phyloP scores from a whole-genome alignment of 1,140 invertebrate genomes.

The Drosophila mayri region DNA sequence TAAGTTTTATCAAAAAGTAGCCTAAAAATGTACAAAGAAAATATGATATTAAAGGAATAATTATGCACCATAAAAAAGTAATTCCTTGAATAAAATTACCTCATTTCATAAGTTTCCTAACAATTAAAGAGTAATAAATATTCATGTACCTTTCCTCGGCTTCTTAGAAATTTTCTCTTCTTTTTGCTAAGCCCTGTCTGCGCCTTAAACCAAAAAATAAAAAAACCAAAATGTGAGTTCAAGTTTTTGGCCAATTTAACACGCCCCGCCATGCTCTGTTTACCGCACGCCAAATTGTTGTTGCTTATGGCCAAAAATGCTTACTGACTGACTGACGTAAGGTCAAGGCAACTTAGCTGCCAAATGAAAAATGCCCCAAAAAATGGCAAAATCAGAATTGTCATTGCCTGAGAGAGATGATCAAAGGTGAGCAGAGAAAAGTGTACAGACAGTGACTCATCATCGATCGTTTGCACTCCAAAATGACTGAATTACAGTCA shows the following conservation, averaged over 20 bases:
- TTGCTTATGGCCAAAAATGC: slow-evolving; percentile 19
- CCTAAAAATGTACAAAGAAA: background rate
- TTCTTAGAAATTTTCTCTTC: slow-evolving; percentile 2
- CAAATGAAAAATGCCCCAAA: slow-evolving; percentile 32
- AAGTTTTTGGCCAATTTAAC: slow-evolving; percentile 62
- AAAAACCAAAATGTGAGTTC: slow-evolving; percentile 29
- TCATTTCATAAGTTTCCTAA: background rate
- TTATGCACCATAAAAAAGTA: too few relatives aligned
- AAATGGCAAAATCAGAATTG: slow-evolving; percentile 30
- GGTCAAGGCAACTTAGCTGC: slow-evolving; percentile 44
- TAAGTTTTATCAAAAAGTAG: background rate
- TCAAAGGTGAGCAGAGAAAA: slow-evolving; percentile 2
- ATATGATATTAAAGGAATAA: background rate
- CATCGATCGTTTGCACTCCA: slow-evolving; percentile 1
- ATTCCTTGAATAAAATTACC: background rate
- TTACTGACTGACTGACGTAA: slow-evolving; percentile 33
- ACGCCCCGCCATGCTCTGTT: slow-evolving; percentile 49
- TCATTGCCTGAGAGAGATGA: slow-evolving; percentile 9
- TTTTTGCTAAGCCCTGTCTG: slow-evolving; percentile 27
- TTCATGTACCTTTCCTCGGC: background rate
- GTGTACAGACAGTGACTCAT: slow-evolving; percentile 22
- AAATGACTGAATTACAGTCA: slow-evolving; percentile 25
- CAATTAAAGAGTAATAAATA: slow-evolving; percentile 17
- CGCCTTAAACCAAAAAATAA: slow-evolving; percentile 34
- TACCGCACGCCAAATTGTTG: slow-evolving; percentile 26